Evolutionary conservation across 53 echinoderm and acorn worm species (phyloP).

Genomic region (Hippasteria phrygiana): DNA sequence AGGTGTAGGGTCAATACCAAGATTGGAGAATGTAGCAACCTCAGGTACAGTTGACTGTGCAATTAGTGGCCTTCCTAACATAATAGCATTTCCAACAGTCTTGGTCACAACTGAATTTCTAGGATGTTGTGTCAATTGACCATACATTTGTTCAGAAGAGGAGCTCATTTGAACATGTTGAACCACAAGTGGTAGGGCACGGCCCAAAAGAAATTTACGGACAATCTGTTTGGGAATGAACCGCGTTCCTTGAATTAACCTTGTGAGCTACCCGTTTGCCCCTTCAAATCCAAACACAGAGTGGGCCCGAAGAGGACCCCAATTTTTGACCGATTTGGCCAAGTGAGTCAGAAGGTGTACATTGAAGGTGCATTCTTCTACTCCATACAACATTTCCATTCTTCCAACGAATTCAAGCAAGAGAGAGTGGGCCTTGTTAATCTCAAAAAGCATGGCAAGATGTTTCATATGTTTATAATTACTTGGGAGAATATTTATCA

Average conservation of each 20-base stretch:
- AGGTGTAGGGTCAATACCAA: conserved; percentile 4
- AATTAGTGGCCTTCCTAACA: conserved; percentile 36
- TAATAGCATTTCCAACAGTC: not conserved
- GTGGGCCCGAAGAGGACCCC: conserved; percentile 74
- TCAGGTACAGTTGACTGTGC: not conserved
- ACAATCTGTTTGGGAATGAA: conserved; percentile 63
- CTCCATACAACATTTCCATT: conserved; percentile 67
- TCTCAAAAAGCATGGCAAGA: conserved; percentile 26
- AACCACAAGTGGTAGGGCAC: conserved; percentile 1
- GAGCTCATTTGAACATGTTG: conserved; percentile 16
- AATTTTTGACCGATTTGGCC: conserved; percentile 66
- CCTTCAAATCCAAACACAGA: conserved; percentile 76
- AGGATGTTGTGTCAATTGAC: conserved; percentile 30
- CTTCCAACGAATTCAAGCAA: conserved; percentile 64
- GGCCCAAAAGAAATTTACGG: not conserved
- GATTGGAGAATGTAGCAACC: not conserved
- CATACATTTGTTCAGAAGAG: conserved; percentile 23
- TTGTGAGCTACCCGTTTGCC: conserved; percentile 49
- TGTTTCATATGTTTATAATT: conserved; percentile 21
- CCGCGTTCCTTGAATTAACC: conserved; percentile 63
- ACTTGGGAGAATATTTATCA: conserved; percentile 6
- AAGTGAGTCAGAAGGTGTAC: conserved; percentile 61
- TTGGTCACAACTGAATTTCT: not conserved
- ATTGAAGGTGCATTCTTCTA: conserved; percentile 65
- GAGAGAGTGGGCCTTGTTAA: conserved; percentile 39